Evolutionary conservation across 2,797 vertebrate species (phyloP), one percentile per base, ranked within the genome.

Genomic region (Holocentrus rufus): DNA sequence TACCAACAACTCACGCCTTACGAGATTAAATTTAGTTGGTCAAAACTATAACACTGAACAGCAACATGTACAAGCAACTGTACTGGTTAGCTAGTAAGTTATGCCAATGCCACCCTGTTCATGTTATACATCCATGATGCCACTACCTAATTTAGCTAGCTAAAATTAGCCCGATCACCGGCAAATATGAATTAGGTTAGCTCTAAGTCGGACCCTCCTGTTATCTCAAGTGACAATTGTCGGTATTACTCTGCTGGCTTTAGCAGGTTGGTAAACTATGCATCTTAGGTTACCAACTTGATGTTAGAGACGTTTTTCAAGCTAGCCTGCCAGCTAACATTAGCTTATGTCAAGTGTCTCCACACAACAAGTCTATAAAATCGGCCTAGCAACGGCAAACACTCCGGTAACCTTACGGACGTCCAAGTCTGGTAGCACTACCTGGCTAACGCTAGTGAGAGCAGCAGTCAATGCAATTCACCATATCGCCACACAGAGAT

Each of bases 331-430:
- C 39, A 5, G 65, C 49, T 82, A 78, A 2, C 68, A 58, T 34
- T 57, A 77, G 71, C 65, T 53, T 7, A 1, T 27, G n/a, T 14
- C 36, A 63, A 78, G 31, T 0, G 3, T 50, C 70, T 46, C 3
- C 69, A 69, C 18, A 7, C 9, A 42, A 57, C 25, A 58, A 71
- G 53, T 70, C 14, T 55, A 55, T 59, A 63, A 62, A n/a, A 82
- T 75, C 66, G 86, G 86, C 86, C 88, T 90, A 82, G 89, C 90
- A 90, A 90, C 87, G 31, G 22, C 88, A 88, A 89, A 90, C 90
- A 92, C 81, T 77, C 69, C 3, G 85, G 85, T 75, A 77, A 84
- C 88, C 87, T 73, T 44, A 44, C 13, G 42, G 30, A 74, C 77
- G 81, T 64, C 85, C 84, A 36, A 70, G 73, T 34, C 63, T 49